Evolutionary conservation across 1,140 invertebrate species (phyloP).

Genomic region (Papilio aristodemus): DNA sequence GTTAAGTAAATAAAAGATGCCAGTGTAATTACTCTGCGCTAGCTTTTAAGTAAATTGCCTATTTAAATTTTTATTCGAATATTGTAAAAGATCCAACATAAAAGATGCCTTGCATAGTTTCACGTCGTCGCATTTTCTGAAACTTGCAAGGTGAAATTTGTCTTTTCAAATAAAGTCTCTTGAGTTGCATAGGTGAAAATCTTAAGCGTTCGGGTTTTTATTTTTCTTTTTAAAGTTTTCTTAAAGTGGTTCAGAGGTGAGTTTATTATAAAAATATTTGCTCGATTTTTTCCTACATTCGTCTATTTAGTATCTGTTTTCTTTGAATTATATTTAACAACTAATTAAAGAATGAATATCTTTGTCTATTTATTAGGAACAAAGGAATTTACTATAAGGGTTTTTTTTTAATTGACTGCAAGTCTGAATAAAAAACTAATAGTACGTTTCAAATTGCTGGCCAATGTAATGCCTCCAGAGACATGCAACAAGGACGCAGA

Average conservation of each 20-base stretch:
- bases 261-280: too few species aligned
- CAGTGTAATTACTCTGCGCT: background rate
- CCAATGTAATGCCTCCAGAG: background rate
- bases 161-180: conserved; percentile 16
- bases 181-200: conserved; percentile 6
- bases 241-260: too few species aligned
- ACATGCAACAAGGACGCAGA: background rate
- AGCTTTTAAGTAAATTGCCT: background rate
- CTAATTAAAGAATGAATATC: too few species aligned
- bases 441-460: background rate
- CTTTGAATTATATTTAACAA: too few species aligned
- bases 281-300: too few species aligned
- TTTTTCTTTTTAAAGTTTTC: background rate
- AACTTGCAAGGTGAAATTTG: conserved; percentile 4
- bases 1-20: background rate
- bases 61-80: conserved; percentile 7
- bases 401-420: background rate
- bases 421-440: conserved; percentile 3
- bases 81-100: conserved; percentile 13
- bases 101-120: background rate
- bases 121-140: background rate
- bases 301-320: too few species aligned
- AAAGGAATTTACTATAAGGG: background rate
- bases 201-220: background rate
- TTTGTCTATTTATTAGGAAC: background rate